phyloP scores from a whole-genome alignment of 1,140 invertebrate species.

The Neodiprion lecontei region DNA sequence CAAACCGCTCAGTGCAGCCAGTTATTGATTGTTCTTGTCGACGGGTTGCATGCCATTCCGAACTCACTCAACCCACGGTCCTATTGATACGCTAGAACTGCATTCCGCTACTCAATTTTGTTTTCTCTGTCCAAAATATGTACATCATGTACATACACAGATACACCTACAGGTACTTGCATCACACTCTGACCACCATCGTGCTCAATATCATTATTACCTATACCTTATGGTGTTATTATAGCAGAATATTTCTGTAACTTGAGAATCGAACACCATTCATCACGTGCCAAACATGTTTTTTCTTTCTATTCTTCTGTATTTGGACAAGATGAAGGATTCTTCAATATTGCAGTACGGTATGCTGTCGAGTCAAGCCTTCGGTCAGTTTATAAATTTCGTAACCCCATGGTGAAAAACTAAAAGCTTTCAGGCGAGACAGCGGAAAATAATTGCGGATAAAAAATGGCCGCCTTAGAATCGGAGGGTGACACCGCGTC shows the following conservation, averaged over 20 bases:
- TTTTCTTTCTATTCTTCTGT: no score
- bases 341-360: no score
- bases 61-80: neutral
- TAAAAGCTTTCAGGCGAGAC: neutral
- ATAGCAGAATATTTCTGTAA: no score
- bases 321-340: no score
- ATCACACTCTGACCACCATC: no score
- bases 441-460: neutral
- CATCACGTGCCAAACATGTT: no score
- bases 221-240: no score
- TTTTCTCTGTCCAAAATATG: neutral
- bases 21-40: constrained; percentile 35
- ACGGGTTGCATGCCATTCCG: constrained; percentile 11
- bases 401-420: neutral
- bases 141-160: neutral
- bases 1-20: constrained; percentile 18
- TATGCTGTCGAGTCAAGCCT: neutral
- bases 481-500: neutral
- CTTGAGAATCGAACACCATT: no score
- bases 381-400: neutral
- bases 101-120: neutral
- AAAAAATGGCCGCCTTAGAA: neutral
- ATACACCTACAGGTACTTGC: neutral
- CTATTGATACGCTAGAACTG: no score
- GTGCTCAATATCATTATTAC: no score